A percentile compares a stretch with the other conserved stretches of the same genome.
These are phyloP conservation scores for Gymnothorax reevesii DNA, from an alignment of 2,797 vertebrate species.

Conservation along the genomic window DNA sequence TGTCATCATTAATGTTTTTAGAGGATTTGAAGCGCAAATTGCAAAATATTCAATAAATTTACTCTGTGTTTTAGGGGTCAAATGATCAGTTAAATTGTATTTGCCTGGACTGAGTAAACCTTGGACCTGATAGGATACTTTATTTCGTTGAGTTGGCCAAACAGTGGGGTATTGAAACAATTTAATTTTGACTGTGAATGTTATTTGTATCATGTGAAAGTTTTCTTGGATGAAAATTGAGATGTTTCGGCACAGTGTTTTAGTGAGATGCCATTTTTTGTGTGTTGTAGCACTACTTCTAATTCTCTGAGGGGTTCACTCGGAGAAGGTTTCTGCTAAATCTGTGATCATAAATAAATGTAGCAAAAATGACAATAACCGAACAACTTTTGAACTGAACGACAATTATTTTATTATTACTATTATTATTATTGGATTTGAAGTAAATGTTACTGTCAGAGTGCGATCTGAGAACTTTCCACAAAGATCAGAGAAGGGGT, in stretches of 20 bases:
- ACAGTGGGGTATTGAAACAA: not conserved
- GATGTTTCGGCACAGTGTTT: not conserved
- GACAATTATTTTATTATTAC: not conserved
- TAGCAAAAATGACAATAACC: too few relatives aligned
- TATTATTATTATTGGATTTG: not conserved
- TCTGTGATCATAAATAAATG: not conserved
- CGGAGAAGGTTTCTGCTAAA: not conserved
- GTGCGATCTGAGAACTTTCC: not conserved
- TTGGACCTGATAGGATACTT: not conserved
- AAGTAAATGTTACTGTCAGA: not conserved
- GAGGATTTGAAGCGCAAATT: not conserved
- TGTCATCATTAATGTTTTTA: too few relatives aligned
- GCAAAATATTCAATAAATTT: not conserved
- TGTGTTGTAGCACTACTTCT: not conserved
- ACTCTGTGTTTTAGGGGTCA: not conserved
- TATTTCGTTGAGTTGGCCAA: not conserved
- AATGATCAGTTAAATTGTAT: not conserved
- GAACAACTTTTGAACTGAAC: too few relatives aligned
- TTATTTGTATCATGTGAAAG: not conserved
- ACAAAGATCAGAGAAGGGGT: constrained; percentile 7
- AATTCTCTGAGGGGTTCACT: not conserved
- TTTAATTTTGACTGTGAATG: not conserved
- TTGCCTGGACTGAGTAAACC: not conserved
- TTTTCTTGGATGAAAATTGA: not conserved
- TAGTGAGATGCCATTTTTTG: not conserved